Percentiles rank a stretch among this genome's conserved stretches.
Conservation (phyloP, 2,888 invertebrate species). For the Ophion slaviceki region DNA sequence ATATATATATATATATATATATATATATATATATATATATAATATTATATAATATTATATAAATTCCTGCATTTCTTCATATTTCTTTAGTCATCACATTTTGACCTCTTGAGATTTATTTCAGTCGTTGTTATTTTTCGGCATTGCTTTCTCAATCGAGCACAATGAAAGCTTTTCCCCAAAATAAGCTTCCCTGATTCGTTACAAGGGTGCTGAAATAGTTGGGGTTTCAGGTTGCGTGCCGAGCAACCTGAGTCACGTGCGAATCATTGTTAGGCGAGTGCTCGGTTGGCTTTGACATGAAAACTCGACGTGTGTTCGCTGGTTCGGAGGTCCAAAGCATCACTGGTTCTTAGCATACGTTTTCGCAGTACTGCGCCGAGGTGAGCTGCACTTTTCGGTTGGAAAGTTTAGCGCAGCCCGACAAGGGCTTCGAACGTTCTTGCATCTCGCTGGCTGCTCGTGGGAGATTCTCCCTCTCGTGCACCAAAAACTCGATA, state of each 20-base stretch:
- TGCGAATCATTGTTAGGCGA: conserved; percentile 47
- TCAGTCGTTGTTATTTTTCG: no score
- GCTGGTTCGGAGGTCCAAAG: neutral
- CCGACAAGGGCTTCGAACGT: neutral
- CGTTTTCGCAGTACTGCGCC: neutral
- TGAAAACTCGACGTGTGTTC: neutral
- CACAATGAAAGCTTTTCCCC: no score
- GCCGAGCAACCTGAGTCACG: conserved; percentile 28
- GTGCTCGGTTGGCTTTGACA: conserved; percentile 12
- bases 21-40: no score
- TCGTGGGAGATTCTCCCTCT: neutral
- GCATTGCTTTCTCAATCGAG: no score
- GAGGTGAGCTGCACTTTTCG: neutral
- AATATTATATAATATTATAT: no score
- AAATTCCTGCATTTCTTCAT: no score
- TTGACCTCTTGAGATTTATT: no score
- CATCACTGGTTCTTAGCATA: conserved; percentile 14
- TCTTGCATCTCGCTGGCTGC: neutral
- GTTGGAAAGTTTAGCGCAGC: conserved; percentile 7
- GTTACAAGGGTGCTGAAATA: neutral
- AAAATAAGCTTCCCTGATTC: no score
- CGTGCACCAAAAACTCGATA: conserved; percentile 11
- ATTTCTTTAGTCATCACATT: no score
- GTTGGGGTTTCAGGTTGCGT: conserved; percentile 31
- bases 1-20: no score